Evolutionary conservation across 2,797 vertebrate genomes (phyloP).

Genomic region (Pipistrellus pipistrellus): DNA sequence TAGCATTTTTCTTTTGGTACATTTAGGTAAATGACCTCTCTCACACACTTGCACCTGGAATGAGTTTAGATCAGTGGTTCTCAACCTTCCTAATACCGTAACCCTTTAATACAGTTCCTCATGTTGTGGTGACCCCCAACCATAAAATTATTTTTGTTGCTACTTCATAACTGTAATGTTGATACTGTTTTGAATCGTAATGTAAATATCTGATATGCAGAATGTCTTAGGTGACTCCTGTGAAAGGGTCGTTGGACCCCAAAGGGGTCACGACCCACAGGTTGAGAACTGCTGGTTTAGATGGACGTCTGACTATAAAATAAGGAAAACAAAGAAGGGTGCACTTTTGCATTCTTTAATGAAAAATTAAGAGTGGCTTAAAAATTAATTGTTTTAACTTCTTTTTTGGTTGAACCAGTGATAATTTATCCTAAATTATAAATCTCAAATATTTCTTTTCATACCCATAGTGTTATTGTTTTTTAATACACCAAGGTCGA

Average conservation of each 20-base stretch:
- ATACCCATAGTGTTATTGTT: neutral
- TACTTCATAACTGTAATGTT: too few relatives aligned
- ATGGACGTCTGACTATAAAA: neutral
- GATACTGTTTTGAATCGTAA: too few relatives aligned
- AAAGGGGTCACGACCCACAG: too few relatives aligned
- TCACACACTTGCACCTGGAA: neutral
- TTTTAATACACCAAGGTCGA: neutral
- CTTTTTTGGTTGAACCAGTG: neutral
- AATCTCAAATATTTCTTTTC: conserved; percentile 27
- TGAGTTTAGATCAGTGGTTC: neutral
- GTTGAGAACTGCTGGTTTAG: neutral
- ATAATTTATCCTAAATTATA: neutral
- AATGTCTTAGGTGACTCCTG: too few relatives aligned
- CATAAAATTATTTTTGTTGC: too few relatives aligned
- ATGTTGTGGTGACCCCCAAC: too few relatives aligned
- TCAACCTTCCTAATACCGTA: too few relatives aligned
- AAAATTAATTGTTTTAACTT: neutral
- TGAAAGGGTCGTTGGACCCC: too few relatives aligned
- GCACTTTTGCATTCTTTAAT: neutral
- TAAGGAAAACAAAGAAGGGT: neutral
- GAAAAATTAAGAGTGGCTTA: conserved; percentile 22
- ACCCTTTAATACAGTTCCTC: too few relatives aligned
- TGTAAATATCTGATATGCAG: too few relatives aligned
- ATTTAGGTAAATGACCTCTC: neutral
- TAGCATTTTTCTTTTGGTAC: neutral